Evolutionary conservation across 1,140 invertebrate genomes (phyloP).

Genomic region (Drosophila suzukii): DNA sequence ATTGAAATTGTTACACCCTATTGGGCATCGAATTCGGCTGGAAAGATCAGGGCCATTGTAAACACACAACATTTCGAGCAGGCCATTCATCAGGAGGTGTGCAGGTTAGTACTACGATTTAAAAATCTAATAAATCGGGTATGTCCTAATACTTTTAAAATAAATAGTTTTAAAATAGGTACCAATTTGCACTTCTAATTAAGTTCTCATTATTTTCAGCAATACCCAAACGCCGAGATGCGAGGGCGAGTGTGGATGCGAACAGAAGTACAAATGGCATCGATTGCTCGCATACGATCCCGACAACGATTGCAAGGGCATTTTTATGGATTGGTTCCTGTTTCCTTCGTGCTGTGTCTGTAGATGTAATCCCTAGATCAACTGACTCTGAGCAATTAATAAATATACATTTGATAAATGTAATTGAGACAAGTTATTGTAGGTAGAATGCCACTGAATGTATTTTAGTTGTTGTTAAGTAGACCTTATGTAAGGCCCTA

Average conservation of each 20-base stretch:
- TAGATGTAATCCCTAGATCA: slow-evolving; percentile 88
- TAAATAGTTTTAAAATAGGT: neutral
- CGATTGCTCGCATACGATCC: slow-evolving; percentile 95
- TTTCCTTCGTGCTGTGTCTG: slow-evolving; percentile 97
- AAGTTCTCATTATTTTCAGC: slow-evolving; percentile 84
- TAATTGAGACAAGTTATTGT: slow-evolving; percentile 44
- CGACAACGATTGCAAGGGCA: slow-evolving; percentile 96
- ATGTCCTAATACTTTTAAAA: too few species aligned
- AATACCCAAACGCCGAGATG: slow-evolving; percentile 92
- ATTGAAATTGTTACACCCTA: slow-evolving; percentile 97
- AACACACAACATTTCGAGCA: slow-evolving; percentile 98
- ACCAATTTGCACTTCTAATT: neutral
- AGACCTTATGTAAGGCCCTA: slow-evolving; percentile 33
- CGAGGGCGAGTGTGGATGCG: slow-evolving; percentile 93
- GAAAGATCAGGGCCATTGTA: slow-evolving; percentile 95
- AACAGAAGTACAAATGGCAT: slow-evolving; percentile 97
- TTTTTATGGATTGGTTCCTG: slow-evolving; percentile 98
- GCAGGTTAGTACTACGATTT: slow-evolving; percentile 88
- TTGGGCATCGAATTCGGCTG: slow-evolving; percentile 96
- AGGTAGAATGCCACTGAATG: slow-evolving; percentile 78
- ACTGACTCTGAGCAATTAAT: slow-evolving; percentile 34
- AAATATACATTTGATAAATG: slow-evolving; percentile 33
- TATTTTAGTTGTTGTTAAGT: slow-evolving; percentile 81
- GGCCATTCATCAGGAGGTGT: slow-evolving; percentile 97
- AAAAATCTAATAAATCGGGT: neutral